A percentile compares a stretch with the other conserved stretches of the same genome.
phyloP scores from a whole-genome alignment of 2,797 vertebrate species.

The Hydrolagus colliei region DNA sequence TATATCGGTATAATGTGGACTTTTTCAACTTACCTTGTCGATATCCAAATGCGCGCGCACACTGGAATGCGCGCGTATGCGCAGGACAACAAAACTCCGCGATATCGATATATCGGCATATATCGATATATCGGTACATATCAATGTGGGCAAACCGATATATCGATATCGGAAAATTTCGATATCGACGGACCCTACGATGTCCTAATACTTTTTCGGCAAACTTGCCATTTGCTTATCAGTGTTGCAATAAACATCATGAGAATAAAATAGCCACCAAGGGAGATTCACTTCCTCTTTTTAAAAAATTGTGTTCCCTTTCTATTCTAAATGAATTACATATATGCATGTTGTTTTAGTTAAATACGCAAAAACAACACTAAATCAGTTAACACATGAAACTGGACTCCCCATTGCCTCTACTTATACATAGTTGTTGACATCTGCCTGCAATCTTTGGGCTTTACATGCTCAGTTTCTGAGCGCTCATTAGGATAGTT shows the following conservation, averaged over 20 bases:
- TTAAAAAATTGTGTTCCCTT: neutral
- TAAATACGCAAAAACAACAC: neutral
- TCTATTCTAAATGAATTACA: neutral
- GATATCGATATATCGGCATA: too few relatives aligned
- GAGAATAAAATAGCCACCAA: neutral
- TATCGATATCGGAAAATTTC: neutral
- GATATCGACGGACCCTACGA: neutral
- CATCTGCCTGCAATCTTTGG: constrained; percentile 18
- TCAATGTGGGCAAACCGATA: too few relatives aligned
- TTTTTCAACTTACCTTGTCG: too few relatives aligned
- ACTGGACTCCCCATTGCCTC: neutral
- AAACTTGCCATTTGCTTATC: neutral
- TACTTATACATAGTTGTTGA: neutral
- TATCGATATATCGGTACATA: too few relatives aligned
- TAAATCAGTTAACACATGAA: constrained; percentile 5
- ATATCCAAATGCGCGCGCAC: too few relatives aligned
- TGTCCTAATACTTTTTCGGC: neutral
- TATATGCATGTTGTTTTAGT: neutral
- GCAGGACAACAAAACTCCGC: too few relatives aligned
- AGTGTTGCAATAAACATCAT: neutral
- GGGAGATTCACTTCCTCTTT: neutral
- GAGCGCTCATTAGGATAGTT: neutral
- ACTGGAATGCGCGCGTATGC: too few relatives aligned
- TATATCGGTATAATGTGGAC: too few relatives aligned
- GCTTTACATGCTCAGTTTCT: neutral